These are phyloP conservation scores for Microctonus aethiopoides DNA, from an alignment of 2,888 invertebrate species.

Conservation along the genomic window DNA sequence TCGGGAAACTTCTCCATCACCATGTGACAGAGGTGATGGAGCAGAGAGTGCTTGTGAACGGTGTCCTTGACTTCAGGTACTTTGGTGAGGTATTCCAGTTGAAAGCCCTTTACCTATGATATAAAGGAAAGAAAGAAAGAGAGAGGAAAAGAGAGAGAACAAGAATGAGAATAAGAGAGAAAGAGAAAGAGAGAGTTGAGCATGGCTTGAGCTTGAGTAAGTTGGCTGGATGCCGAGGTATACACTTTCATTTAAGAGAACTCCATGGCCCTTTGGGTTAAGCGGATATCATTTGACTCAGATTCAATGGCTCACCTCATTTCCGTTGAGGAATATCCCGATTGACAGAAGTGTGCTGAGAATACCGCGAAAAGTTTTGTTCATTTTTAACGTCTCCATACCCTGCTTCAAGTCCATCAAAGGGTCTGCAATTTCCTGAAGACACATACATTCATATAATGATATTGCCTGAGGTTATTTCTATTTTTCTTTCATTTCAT, in stretches of 20 bases:
- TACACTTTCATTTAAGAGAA: slow-evolving; percentile 7
- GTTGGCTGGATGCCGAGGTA: slow-evolving; percentile 15
- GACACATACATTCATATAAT: slow-evolving; percentile 36
- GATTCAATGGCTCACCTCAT: slow-evolving; percentile 68
- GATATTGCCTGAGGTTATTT: slow-evolving; percentile 17
- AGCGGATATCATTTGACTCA: slow-evolving; percentile 62
- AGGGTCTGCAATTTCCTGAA: slow-evolving; percentile 96
- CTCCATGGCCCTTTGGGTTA: slow-evolving; percentile 44
- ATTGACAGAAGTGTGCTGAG: slow-evolving; percentile 93
- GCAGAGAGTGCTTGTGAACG: slow-evolving; percentile 96
- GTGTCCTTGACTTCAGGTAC: slow-evolving; percentile 99
- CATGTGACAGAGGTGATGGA: slow-evolving; percentile 97
- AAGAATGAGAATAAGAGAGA: neutral
- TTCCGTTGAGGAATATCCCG: slow-evolving; percentile 96
- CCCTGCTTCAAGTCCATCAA: slow-evolving; percentile 98
- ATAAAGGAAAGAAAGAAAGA: slow-evolving; percentile 21
- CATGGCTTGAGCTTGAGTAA: slow-evolving; percentile 10
- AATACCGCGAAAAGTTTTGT: slow-evolving; percentile 95
- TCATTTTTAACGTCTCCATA: slow-evolving; percentile 88
- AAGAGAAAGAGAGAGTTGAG: neutral
- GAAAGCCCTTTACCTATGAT: slow-evolving; percentile 89
- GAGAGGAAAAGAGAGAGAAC: neutral
- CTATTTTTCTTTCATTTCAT: neutral
- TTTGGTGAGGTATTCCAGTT: slow-evolving; percentile 96
- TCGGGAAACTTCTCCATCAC: slow-evolving; percentile 97